Base-by-base conservation (phyloP, 1,140 invertebrate genomes). In the Macrocentrus cingulum region DNA sequence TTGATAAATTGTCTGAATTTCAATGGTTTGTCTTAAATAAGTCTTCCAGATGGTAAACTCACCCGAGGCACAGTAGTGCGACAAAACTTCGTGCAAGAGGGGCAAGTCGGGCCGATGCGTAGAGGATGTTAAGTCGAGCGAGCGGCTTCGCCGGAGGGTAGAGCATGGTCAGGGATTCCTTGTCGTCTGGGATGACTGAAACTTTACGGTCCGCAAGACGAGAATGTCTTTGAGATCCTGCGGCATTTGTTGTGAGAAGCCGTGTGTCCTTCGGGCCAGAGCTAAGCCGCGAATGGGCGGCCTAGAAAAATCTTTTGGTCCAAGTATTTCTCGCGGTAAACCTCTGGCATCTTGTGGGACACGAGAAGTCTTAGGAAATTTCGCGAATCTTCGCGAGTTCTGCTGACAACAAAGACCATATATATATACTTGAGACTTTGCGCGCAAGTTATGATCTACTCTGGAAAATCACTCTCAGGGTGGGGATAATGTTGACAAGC, bases 191-290 rank as follows among this genome's bases (percentile, higher is more conserved):
- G 66, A 70, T 71, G 59, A 65, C 62, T 61, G 65, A 72, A 76
- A 77, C 68, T 77, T 76, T 66, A 56, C 68, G 64, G 66, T 69
- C 70, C 65, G 65, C 66, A 73, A 77, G 74, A 71, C 66, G 70
- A 76, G 76, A 79, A 79, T 80, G 76, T 77, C 77, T 80, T 78
- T 77, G 75, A 76, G 68, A 75, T 55, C 65, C 67, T 63, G 67
- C 60, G 74, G 75, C 69, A 76, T 77, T 65, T 64, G 41, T 45
- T 16, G 41, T 8, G 53, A 42, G 20, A 55, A 45, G 13, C 49
- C 44, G 18, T 50, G 44, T 41, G 60, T 55, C 56, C 48, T 53
- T 59, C 45, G 9, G 34, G n/a, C n/a, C n/a, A n/a, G n/a, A n/a
- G n/a, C n/a, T n/a, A n/a, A n/a, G n/a, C n/a, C n/a, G n/a, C n/a